phyloP scores from a whole-genome alignment of 1,140 invertebrate species.

The Sipha flava region DNA sequence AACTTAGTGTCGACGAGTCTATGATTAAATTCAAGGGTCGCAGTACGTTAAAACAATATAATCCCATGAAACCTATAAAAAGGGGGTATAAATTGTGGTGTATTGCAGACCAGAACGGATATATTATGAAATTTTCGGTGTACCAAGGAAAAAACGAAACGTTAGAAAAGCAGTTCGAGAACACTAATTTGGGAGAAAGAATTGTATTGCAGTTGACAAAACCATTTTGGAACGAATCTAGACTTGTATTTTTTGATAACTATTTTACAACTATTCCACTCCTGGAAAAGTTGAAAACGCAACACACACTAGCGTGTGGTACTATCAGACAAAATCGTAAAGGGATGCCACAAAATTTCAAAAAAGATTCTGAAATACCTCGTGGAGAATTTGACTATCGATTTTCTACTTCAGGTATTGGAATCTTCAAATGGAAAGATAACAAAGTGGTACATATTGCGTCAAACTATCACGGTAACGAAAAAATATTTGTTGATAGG shows the following conservation, averaged over 20 bases:
- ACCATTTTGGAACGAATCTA: slow-evolving; percentile 18
- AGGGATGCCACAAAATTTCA: neutral
- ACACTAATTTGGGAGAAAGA: slow-evolving; percentile 16
- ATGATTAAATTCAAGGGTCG: neutral
- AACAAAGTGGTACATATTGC: slow-evolving; percentile 35
- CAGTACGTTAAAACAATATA: neutral
- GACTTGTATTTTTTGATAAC: slow-evolving; percentile 25
- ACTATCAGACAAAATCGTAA: neutral
- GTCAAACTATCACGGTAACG: neutral
- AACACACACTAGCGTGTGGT: slow-evolving; percentile 23
- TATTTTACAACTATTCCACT: slow-evolving; percentile 30
- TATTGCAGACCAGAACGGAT: too few species aligned
- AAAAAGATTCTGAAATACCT: neutral
- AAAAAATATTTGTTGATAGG: neutral
- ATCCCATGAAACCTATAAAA: neutral
- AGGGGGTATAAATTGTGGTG: neutral
- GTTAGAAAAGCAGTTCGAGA: neutral
- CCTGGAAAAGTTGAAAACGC: slow-evolving; percentile 23
- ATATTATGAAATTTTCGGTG: neutral
- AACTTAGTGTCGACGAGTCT: neutral
- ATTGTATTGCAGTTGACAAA: slow-evolving; percentile 27
- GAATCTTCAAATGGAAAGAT: slow-evolving; percentile 20
- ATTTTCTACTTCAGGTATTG: neutral
- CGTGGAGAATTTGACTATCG: neutral
- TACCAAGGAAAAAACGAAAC: neutral